phyloP scores from a whole-genome alignment of 2,888 invertebrate species.

The Yponomeuta plumbellus region DNA sequence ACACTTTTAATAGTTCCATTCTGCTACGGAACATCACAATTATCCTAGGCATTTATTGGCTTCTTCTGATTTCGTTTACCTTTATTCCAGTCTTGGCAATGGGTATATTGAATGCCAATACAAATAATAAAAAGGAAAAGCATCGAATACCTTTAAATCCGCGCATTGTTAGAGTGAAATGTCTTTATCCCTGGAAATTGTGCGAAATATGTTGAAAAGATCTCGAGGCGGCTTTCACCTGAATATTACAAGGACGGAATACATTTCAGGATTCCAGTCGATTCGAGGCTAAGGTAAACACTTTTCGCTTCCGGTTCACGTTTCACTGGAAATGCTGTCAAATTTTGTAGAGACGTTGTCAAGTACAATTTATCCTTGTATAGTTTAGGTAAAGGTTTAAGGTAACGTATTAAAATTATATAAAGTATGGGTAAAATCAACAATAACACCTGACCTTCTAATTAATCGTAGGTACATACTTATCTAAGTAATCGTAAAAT shows the following conservation, averaged over 20 bases:
- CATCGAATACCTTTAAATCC: not conserved
- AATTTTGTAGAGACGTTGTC: not conserved
- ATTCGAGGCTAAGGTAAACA: not conserved
- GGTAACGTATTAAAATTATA: too few relatives aligned
- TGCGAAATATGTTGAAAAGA: conserved; percentile 3
- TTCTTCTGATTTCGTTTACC: not conserved
- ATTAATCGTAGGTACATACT: too few relatives aligned
- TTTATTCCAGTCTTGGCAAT: not conserved
- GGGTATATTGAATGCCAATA: not conserved
- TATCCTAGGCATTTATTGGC: too few relatives aligned
- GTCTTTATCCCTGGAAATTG: not conserved
- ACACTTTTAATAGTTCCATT: too few relatives aligned
- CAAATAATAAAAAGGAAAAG: not conserved
- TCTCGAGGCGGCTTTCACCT: not conserved
- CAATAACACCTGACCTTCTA: too few relatives aligned
- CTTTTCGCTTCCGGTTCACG: not conserved
- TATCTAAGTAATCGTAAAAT: too few relatives aligned
- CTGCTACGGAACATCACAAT: too few relatives aligned
- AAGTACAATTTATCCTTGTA: too few relatives aligned
- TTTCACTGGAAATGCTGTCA: not conserved
- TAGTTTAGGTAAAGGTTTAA: too few relatives aligned
- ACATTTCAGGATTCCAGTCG: not conserved
- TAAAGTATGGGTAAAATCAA: too few relatives aligned
- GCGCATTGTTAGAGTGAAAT: not conserved
- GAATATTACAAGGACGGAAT: not conserved